Evolutionary conservation across 2,797 vertebrate species (phyloP).

Genomic region (Bufotes viridis): DNA sequence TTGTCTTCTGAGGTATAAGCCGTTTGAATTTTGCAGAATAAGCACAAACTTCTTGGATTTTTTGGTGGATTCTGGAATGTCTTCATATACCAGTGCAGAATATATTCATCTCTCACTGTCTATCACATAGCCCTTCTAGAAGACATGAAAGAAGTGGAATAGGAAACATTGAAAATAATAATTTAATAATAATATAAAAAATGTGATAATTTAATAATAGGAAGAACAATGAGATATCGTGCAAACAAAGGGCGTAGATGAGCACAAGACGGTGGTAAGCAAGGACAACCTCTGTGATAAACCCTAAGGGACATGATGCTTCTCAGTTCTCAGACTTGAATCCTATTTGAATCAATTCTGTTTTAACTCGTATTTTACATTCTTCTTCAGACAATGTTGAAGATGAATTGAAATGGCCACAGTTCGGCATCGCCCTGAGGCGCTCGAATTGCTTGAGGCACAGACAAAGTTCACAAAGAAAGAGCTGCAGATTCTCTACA

Average conservation of each 20-base stretch:
- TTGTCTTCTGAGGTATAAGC: no score
- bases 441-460: conserved; percentile 91
- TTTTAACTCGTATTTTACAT: conserved; percentile 54
- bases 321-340: conserved; percentile 2
- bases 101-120: not conserved
- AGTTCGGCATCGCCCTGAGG: conserved; percentile 95
- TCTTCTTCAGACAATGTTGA: conserved; percentile 90
- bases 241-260: conserved; percentile 27
- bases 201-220: not conserved
- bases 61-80: not conserved
- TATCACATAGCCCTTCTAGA: not conserved
- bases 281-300: conserved; percentile 8
- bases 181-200: not conserved
- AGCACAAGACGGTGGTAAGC: not conserved
- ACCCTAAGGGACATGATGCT: not conserved
- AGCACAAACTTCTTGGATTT: no score
- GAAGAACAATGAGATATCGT: not conserved
- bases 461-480: conserved; percentile 97
- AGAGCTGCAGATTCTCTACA: conserved; percentile 97
- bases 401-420: conserved; percentile 96
- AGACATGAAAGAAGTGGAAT: not conserved
- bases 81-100: not conserved
- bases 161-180: not conserved
- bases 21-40: no score
- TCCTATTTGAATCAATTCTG: conserved; percentile 14